Conservation (phyloP, 2,797 vertebrate genomes). For the Pantherophis alleghaniensis region DNA sequence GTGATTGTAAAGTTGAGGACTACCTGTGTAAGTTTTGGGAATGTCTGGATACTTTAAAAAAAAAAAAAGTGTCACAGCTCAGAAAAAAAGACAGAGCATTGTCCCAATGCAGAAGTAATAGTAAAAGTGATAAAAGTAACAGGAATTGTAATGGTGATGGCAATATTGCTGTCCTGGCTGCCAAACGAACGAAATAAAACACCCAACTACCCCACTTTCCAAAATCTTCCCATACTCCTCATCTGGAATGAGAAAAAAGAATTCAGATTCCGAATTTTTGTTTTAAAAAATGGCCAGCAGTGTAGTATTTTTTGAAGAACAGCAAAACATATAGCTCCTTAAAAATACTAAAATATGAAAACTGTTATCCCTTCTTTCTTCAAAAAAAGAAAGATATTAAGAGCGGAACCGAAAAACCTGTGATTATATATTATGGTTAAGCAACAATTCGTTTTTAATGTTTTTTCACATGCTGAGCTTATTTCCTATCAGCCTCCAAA, state of each 20-base stretch:
- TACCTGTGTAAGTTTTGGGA: background rate
- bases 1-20: background rate
- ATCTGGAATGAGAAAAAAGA: background rate
- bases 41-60: background rate
- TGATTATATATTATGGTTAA: slow-evolving; percentile 53
- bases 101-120: background rate
- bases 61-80: background rate
- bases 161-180: background rate
- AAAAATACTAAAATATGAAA: background rate
- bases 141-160: background rate
- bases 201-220: background rate
- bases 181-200: background rate
- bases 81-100: background rate
- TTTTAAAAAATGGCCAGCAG: background rate
- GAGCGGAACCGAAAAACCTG: slow-evolving; percentile 37
- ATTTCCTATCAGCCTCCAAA: slow-evolving; percentile 49
- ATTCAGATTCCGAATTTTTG: background rate
- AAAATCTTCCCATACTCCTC: background rate
- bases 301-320: background rate
- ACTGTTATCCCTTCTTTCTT: background rate
- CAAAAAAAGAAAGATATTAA: slow-evolving; percentile 15
- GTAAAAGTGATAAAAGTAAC: background rate
- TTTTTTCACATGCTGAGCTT: slow-evolving; percentile 53
- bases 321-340: background rate
- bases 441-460: slow-evolving; percentile 23